Evolutionary conservation across 2,113 vertebrate species (phyloP).

Genomic region (Delphinus delphis): DNA sequence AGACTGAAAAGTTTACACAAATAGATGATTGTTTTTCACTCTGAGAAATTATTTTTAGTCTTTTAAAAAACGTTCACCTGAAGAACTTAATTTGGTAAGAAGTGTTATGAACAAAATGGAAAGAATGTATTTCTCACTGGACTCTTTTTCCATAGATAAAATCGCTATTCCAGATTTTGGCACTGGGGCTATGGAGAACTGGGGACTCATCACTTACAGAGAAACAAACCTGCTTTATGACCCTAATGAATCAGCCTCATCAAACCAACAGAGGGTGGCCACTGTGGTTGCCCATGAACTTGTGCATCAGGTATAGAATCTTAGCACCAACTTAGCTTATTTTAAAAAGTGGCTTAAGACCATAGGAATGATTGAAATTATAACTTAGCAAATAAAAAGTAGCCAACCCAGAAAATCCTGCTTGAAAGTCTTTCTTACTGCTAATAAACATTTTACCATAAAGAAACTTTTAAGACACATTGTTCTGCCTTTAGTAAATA

Average conservation of each 20-base stretch:
- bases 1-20: constrained; percentile 13
- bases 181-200: constrained; percentile 99
- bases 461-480: not conserved
- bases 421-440: not conserved
- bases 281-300: constrained; percentile 94
- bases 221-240: constrained; percentile 96
- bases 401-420: not conserved
- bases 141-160: constrained; percentile 87
- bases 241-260: constrained; percentile 88
- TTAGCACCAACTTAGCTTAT: not conserved
- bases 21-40: constrained; percentile 24
- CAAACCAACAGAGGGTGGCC: constrained; percentile 94
- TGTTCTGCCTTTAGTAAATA: not conserved
- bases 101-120: constrained; percentile 40
- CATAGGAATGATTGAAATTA: not conserved
- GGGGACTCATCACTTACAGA: constrained; percentile 97
- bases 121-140: constrained; percentile 57
- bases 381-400: not conserved
- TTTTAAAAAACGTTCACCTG: constrained; percentile 37
- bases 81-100: constrained; percentile 52
- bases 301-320: constrained; percentile 92
- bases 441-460: not conserved
- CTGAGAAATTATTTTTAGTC: constrained; percentile 66
- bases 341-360: not conserved
- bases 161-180: constrained; percentile 99